Evolutionary conservation across 2,113 vertebrate species (phyloP), one percentile per base, ranked within the genome.

Genomic region (Poeciliopsis occidentalis): DNA sequence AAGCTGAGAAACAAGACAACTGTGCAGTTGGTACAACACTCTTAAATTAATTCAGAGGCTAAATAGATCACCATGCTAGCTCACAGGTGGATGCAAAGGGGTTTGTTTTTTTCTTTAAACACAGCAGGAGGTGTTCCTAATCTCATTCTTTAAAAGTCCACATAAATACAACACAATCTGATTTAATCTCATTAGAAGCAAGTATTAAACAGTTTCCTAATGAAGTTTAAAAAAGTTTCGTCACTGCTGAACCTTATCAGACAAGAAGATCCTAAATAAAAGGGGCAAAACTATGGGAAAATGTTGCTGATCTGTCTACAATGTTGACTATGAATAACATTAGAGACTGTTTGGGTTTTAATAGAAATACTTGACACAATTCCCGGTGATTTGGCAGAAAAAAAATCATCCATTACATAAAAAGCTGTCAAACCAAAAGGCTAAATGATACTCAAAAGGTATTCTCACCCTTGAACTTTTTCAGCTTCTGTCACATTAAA

Each of bases 51-150:
- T 31, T 31, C 15, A 67, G 19, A 68, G 19, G 15, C 47, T 0
- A 3, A 19, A 66, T 47, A 26, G 32, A 44, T 71, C 5, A 39
- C 8, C 31, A 30, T 24, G 1, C n/a, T n/a, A 47, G 26, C 12
- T 26, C 12, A 34, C 4, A 64, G 66, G 5, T 29, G 62, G 34
- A n/a, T 15, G 1, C 13, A 44, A 47, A 10, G 27, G 29, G 3
- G 10, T 1, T 4, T 51, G 30, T 68, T 13, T n/a, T 51, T 51
- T 51, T 51, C 6, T 51, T 17, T 37, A 37, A 47, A 57, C 47
- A 69, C 22, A 69, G 30, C 30, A 69, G 47, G 27, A 24, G 47
- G 67, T 57, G 67, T 57, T 57, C 24, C 17, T 32, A 32, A 69
- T 69, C 29, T 57, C 22, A 31, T 32, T 32, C 51, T 57, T 31